Base-by-base conservation (phyloP, 2,888 invertebrate species). In the Shargacucullia verbasci region DNA sequence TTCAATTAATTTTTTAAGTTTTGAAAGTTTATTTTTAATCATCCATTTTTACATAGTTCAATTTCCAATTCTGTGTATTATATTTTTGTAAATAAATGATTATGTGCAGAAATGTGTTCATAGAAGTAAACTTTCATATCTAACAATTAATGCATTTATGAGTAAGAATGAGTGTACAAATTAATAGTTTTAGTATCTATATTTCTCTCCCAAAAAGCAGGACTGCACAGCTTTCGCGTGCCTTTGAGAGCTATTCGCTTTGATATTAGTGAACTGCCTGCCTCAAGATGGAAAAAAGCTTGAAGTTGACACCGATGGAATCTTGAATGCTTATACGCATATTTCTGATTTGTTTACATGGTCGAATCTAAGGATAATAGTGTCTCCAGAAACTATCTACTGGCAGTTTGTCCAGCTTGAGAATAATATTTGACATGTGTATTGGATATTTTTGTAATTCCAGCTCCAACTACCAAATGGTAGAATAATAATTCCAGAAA, bases 191-290 rank as follows among this genome's bases (percentile, higher is more conserved):
- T 65, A 65, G 62, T 59, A 61, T 53, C 27, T 45, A 49, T 70
- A 69, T 11, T 37, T 66, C 52, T 64, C 64, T 61, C 54, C 75
- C 77, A 70, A 76, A 66, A 71, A 78, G 63, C 86, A 87, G 84
- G 84, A 73, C 57, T 79, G 76, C 76, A 78, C 79, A 40, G 82
- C 81, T 82, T 80, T 66, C 56, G 63, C 61, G 73, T 61, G 71
- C 66, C 64, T 52, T 68, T 65, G 58, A 67, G 65, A 75, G 73
- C 70, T 73, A 68, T 59, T 66, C 48, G 75, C 77, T 73, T 73
- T 65, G 49, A 59, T 56, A 55, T 55, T 66, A 58, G 65, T 73
- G 65, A 57, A 39, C 59, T 66, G 59, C 58, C 60, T 46, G 57
- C 43, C 11, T 59, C 56, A 71, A 65, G 64, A 74, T 25, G 59